phyloP scores from a whole-genome alignment of 1,140 invertebrate genomes.

The Drosophila mojavensis region DNA sequence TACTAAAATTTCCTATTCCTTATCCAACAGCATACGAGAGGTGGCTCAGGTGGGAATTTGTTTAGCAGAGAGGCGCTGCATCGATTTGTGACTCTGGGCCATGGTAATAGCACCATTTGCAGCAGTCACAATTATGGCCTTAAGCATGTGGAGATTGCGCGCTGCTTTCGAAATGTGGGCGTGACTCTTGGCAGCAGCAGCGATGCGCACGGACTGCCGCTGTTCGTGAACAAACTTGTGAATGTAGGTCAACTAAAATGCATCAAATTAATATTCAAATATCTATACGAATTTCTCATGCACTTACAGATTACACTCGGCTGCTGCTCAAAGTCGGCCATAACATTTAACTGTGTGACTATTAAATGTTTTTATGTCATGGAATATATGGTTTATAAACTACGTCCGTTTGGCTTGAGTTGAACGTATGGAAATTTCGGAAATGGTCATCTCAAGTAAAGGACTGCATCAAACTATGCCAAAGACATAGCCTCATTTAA shows the following conservation, averaged over 20 bases:
- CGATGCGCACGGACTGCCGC: conserved; percentile 92
- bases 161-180: conserved; percentile 93
- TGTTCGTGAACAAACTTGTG: conserved; percentile 92
- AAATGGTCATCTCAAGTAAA: neutral
- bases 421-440: neutral
- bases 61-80: conserved; percentile 91
- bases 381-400: conserved; percentile 97
- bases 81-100: conserved; percentile 89
- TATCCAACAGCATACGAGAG: conserved; percentile 86
- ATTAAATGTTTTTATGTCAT: conserved; percentile 93
- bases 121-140: conserved; percentile 88
- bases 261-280: neutral
- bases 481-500: conserved; percentile 39
- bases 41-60: conserved; percentile 95
- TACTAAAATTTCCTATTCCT: neutral
- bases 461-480: conserved; percentile 40
- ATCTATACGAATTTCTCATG: neutral
- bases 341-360: conserved; percentile 94
- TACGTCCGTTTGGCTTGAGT: conserved; percentile 92
- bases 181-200: conserved; percentile 94
- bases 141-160: conserved; percentile 97
- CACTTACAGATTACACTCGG: conserved; percentile 87
- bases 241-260: conserved; percentile 13
- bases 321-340: conserved; percentile 96
- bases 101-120: conserved; percentile 89